Percentiles rank a stretch among this genome's conserved stretches.
These are phyloP conservation scores for Karalla daura DNA, from an alignment of 2,797 vertebrate genomes.

Conservation along the genomic window DNA sequence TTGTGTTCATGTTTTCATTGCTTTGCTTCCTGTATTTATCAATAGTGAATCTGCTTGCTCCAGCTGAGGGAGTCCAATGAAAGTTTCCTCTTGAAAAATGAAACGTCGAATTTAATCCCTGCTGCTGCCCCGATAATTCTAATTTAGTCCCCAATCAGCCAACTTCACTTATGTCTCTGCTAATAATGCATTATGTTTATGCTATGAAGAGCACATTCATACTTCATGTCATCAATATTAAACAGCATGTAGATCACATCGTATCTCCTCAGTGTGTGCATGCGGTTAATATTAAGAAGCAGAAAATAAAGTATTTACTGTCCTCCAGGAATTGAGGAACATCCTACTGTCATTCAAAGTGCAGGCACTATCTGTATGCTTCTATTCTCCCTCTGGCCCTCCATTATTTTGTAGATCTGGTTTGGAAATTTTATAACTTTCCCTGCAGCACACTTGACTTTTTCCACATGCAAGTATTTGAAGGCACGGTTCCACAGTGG, in stretches of 20 bases:
- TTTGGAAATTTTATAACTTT: constrained; percentile 11
- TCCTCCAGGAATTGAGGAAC: constrained; percentile 50
- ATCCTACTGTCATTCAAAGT: constrained; percentile 36
- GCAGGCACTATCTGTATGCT: not conserved
- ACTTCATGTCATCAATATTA: constrained; percentile 49
- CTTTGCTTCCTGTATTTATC: not conserved
- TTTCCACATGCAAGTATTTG: not conserved
- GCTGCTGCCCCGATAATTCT: not conserved
- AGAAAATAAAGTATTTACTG: constrained; percentile 57
- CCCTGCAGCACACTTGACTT: constrained; percentile 7
- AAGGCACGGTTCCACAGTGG: too few relatives aligned
- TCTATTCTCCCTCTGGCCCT: not conserved
- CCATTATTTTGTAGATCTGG: not conserved
- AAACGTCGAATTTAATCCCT: not conserved
- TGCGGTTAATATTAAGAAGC: constrained; percentile 52
- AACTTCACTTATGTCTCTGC: not conserved
- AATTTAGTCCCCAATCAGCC: constrained; percentile 6
- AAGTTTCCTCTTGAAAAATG: not conserved
- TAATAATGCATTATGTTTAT: constrained; percentile 32
- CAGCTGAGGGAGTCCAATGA: not conserved
- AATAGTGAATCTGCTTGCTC: not conserved
- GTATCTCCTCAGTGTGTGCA: constrained; percentile 37
- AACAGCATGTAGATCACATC: constrained; percentile 22
- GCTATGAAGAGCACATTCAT: constrained; percentile 27
- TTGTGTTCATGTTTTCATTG: too few relatives aligned